phyloP scores from a whole-genome alignment of 2,797 vertebrate genomes.

The Lepilemur ruficaudatus region DNA sequence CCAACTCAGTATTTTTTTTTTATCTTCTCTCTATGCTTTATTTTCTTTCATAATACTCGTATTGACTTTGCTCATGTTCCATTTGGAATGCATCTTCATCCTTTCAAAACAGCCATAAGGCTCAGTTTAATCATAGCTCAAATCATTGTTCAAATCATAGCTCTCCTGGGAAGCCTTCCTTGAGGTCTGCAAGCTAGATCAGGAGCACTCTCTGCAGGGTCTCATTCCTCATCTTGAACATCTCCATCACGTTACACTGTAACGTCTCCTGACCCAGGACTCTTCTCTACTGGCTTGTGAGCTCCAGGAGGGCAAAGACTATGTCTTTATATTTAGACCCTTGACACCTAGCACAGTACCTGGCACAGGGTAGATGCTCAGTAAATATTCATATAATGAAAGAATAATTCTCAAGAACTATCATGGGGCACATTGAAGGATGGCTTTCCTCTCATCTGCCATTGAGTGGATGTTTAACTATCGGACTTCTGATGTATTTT shows the following conservation, averaged over 20 bases:
- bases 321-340: background rate
- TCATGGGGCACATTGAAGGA: background rate
- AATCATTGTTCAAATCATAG: background rate
- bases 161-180: background rate
- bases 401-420: background rate
- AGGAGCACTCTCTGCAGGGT: background rate
- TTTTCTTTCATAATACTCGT: background rate
- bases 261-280: background rate
- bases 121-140: too few relatives aligned
- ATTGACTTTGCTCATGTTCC: background rate
- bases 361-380: background rate
- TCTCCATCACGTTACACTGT: background rate
- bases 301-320: background rate
- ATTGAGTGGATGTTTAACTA: background rate
- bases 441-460: background rate
- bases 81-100: background rate
- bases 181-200: background rate
- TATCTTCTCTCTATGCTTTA: background rate
- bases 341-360: background rate
- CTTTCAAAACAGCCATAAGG: background rate
- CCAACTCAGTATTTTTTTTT: background rate
- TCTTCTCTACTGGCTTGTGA: background rate
- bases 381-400: background rate
- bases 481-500: background rate
- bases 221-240: background rate